Evolutionary conservation across 35 echinoderm and acorn worm species (phyloP), one percentile per base, ranked within the genome.

Genomic region (Diadema setosum): DNA sequence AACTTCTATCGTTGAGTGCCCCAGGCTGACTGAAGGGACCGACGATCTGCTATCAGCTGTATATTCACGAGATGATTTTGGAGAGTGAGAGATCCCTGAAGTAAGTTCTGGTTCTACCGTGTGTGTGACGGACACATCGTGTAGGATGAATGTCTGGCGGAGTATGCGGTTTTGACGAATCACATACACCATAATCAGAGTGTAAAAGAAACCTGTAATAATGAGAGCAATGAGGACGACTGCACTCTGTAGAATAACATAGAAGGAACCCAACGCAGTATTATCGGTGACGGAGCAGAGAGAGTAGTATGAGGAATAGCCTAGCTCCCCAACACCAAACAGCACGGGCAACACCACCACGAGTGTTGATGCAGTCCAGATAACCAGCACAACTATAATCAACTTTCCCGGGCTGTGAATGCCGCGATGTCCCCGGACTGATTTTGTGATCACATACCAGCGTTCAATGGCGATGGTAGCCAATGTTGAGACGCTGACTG

Each of bases 401-500:
- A 52, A 11, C 9, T 52, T 9, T 52, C n/a, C n/a, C 9, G 48
- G 48, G 48, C 9, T 52, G 48, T 52, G 48, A 52, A 52, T 11
- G 9, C 48, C 48, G 48, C 48, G 9, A 52, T 52, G 9, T 11
- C 48, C 48, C n/a, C 48, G 48, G n/a, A 52, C n/a, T 9, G 48
- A 52, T 52, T 52, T 52, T 52, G 91, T 93, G 52, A 93, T 93
- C 24, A 87, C 45, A 32, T 37, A 18, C 7, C 29, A 56, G 9
- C 91, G 85, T 40, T 87, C 86, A 29, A 87, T 43, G 3, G 85
- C 86, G 20, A 93, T 93, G 5, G 52, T 18, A 1, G 91, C 78
- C 14, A 93, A 45, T 16, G 76, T 88, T 0, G 69, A 70, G 41
- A 88, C 56, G 36, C 91, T 93, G n/a, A n/a, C n/a, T n/a, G n/a